Base-by-base conservation (phyloP, 2,888 invertebrate genomes). In the Rutpela maculata region DNA sequence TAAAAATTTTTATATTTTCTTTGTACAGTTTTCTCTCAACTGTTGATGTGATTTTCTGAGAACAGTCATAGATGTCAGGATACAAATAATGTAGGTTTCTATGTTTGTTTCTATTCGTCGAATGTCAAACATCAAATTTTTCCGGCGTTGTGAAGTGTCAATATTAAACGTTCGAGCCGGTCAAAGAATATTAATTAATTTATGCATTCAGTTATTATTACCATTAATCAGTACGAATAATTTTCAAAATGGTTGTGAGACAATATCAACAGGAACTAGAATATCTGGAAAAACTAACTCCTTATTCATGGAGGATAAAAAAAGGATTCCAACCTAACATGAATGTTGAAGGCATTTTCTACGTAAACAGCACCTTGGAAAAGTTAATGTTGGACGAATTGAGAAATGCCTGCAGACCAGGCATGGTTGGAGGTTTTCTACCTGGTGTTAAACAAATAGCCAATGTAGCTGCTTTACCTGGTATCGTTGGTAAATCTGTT, bases 391-490 rank as follows among this genome's bases (percentile, higher is more conserved):
- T 99, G 88, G 99, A 99, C 60, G 99, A 99, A 89, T 90, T 99
- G 81, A 92, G 94, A 85, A 97, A 98, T 89, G 92, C 98, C 0
- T 98, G 98, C 88, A 93, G 96, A 59, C 96, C 97, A 3, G 97
- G 97, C 9, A 93, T 94, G 91, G 93, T 97, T 11, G 99, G 99
- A 72, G 99, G 99, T 0, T 99, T 99, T 89, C 91, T 99, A 72
- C 99, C 99, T 0, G 99, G 99, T 5, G 97, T 99, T 80, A 99
- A 99, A 90, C 99, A 99, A 91, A 99, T 99, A 80, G 99, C 98
- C 4, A 99, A 99, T 91, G 99, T 99, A 38, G 99, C 99, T 43
- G 98, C 99, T 0, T 91, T 99, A 76, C 99, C 99, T 12, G 99
- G 99, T 0, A 99, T 99, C 82, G 98, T 99, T 15, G 97, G 97